Base-by-base conservation (phyloP, 1,140 invertebrate genomes). In the Potamilus streckersoni region DNA sequence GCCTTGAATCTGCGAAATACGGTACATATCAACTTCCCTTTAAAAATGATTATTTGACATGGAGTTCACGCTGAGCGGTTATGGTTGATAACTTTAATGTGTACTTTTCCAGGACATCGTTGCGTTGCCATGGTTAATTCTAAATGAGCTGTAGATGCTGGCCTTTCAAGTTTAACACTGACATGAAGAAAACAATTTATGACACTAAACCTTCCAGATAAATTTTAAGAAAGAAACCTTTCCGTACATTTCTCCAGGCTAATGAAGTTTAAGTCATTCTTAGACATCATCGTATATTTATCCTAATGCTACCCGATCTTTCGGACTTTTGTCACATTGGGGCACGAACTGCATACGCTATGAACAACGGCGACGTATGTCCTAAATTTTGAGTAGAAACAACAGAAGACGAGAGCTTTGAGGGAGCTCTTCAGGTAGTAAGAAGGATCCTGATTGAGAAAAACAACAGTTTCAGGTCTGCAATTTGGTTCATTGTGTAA, bases 361-460 rank as follows among this genome's bases (percentile, higher is more conserved):
- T 55, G 60, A 20, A 38, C 31, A 19, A 20, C 20, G 63, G 65
- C 71, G 27, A 76, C 71, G 63, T 71, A 76, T 59, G 74, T 62
- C 56, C 74, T 66, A 59, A 76, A 76, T 61, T 76, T 64, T 20
- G 74, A 76, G 61, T 76, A 67, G 67, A 76, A 76, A 27, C 74
- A 69, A 0, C 74, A 74, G 65, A 76, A 80, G 16, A 80, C 74
- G 13, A 80, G 14, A 56, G 79, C 74, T 59, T 80, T 80, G 15
- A 77, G 55, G 2, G 74, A 72, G 61, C 71, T 80, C 71, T 75
- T 80, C 5, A 80, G 23, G 60, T 76, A 80, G 20, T 76, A 64
- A 17, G 79, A 76, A 1, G 27, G 6, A 80, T 76, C 0, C 79
- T 71, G 38, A 80, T 74, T 20, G 69, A 70, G 66, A 76, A 80